Base-by-base conservation (phyloP, 1,140 invertebrate species). In the Drosophila nikananu region DNA sequence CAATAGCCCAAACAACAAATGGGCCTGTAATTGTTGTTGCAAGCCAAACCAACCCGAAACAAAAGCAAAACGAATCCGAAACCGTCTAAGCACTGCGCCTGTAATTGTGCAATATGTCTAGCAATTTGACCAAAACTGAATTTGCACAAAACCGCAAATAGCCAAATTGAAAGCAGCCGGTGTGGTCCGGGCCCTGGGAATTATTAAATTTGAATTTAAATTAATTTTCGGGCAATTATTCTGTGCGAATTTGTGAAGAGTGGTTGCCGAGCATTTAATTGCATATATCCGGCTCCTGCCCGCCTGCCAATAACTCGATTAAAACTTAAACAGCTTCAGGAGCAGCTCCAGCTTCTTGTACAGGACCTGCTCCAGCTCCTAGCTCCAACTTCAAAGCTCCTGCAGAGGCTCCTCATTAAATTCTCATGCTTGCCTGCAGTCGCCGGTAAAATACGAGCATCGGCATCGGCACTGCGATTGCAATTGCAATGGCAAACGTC, bases 351-450 rank as follows among this genome's bases (percentile, higher is more conserved):
- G 25, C 25, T 12, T 49, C 39, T 35, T 35, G 32, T 32, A 10
- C 32, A n/a, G 27, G 48, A 52, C 10, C 12, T 10, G 13, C 55
- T 39, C 15, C 19, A 15, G n/a, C 9, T 32, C 37, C 37, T 30
- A 19, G n/a, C 71, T 78, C 41, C 46, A 72, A 78, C 57, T 60
- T 57, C 77, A 71, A 77, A 77, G 75, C 64, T 54, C 19, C 68
- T 41, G 65, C 67, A 23, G 30, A 21, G 51, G 35, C 32, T 64
- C 59, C 75, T 79, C 77, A 79, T 79, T 79, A 79, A 79, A 79
- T 79, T 79, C 55, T 79, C 77, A 79, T 79, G 77, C 77, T 79
- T 79, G 75, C 77, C 77, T 79, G 77, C 75, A 78, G 75, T 71
- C 59, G 42, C 52, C 58, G 59, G 44, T 64, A 78, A 71, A 79